Conservation (phyloP, 1,140 invertebrate species). For the Sycophaga agraensis region DNA sequence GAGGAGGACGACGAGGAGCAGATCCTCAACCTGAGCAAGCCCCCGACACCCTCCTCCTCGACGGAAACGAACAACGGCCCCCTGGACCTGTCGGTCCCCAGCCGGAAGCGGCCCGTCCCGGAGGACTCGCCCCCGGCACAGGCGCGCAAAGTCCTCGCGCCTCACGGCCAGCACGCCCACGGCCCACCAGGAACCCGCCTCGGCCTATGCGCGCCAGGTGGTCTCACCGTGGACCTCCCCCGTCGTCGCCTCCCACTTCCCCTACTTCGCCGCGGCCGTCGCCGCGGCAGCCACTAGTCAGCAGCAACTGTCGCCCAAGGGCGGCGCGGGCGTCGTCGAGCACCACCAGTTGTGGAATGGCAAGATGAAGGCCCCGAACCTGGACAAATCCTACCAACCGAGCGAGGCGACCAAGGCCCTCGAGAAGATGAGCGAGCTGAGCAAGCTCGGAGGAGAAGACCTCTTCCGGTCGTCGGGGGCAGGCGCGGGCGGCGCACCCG, state of each 20-base stretch:
- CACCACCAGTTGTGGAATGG: constrained; percentile 74
- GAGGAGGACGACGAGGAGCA: constrained; percentile 65
- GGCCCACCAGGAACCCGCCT: constrained; percentile 45
- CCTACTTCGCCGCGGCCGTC: constrained; percentile 79
- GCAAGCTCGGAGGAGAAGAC: constrained; percentile 77
- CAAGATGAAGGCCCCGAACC: constrained; percentile 69
- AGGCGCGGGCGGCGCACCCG: constrained; percentile 45
- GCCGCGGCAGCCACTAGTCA: constrained; percentile 67
- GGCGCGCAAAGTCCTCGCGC: constrained; percentile 66
- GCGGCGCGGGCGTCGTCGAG: constrained; percentile 54
- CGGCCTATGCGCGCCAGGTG: constrained; percentile 65
- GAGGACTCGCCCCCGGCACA: constrained; percentile 66
- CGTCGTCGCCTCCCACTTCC: constrained; percentile 72
- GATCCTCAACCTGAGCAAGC: constrained; percentile 69
- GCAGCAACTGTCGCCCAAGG: constrained; percentile 68
- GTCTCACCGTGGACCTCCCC: constrained; percentile 76
- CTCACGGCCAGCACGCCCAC: constrained; percentile 45
- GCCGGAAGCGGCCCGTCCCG: constrained; percentile 69
- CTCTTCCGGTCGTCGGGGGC: constrained; percentile 66
- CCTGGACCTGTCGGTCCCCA: constrained; percentile 76
- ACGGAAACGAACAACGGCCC: constrained; percentile 70
- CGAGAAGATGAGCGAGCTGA: constrained; percentile 90
- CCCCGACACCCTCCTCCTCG: constrained; percentile 55
- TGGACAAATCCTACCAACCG: constrained; percentile 61
- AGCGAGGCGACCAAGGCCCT: constrained; percentile 83